A percentile compares a stretch with the other conserved stretches of the same genome.
These are phyloP conservation scores for Euthynnus affinis DNA, from an alignment of 2,797 vertebrate genomes.

Conservation along the genomic window DNA sequence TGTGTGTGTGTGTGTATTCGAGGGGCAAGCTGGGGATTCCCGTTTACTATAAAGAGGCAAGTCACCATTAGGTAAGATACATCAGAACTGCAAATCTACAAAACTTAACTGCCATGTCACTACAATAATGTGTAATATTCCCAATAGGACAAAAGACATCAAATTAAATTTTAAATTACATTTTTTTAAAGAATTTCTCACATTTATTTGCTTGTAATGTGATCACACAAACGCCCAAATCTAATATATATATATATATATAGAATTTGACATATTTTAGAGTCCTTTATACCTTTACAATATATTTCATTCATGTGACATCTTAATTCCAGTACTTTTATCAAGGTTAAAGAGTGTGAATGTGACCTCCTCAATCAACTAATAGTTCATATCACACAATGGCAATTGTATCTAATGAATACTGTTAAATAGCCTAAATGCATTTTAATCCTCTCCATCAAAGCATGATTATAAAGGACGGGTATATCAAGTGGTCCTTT, in stretches of 20 bases:
- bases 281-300: constrained; percentile 10
- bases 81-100: constrained; percentile 12
- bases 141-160: not conserved
- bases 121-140: not conserved
- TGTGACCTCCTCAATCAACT: constrained; percentile 76
- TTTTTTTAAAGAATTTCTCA: not conserved
- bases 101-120: not conserved
- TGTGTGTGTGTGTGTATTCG: constrained; percentile 48
- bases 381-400: constrained; percentile 77
- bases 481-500: constrained; percentile 82
- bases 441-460: constrained; percentile 81
- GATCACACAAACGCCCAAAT: not conserved
- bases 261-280: constrained; percentile 6
- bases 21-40: constrained; percentile 64
- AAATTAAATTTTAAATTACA: not conserved
- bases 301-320: constrained; percentile 49
- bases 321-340: constrained; percentile 71
- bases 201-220: not conserved
- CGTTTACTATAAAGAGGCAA: constrained; percentile 52
- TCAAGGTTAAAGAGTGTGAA: constrained; percentile 80
- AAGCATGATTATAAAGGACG: constrained; percentile 81
- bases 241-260: not conserved
- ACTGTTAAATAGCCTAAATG: constrained; percentile 83
- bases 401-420: constrained; percentile 78
- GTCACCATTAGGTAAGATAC: constrained; percentile 64